phyloP scores from a whole-genome alignment of 2,797 vertebrate species.

The Poeciliopsis paucimaculata region DNA sequence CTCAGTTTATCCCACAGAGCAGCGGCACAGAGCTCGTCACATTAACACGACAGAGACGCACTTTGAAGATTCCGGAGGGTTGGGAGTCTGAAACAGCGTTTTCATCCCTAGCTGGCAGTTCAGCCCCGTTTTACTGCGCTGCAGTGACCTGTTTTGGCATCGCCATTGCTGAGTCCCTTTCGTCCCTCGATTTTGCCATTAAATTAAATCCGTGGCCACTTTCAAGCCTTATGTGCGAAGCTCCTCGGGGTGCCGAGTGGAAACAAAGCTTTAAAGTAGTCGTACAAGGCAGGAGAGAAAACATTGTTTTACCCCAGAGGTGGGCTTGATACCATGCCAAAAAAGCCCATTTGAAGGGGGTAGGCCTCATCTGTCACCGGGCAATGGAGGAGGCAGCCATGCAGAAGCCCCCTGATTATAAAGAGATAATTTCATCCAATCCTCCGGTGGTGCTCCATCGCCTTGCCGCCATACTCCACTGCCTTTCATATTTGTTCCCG shows the following conservation, averaged over 20 bases:
- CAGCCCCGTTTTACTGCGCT: conserved; percentile 21
- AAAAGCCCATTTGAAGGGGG: conserved; percentile 75
- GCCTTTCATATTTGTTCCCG: conserved; percentile 77
- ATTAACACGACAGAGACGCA: conserved; percentile 48
- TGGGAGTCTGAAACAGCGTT: conserved; percentile 54
- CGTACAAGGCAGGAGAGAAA: conserved; percentile 61
- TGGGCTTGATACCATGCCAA: conserved; percentile 67
- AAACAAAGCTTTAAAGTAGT: conserved; percentile 71
- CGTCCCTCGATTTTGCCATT: conserved; percentile 47
- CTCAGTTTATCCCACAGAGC: conserved; percentile 62
- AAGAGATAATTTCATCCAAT: conserved; percentile 80
- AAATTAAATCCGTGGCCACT: conserved; percentile 52
- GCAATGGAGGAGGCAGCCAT: conserved; percentile 77
- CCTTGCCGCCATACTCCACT: conserved; percentile 73
- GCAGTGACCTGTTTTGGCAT: conserved; percentile 32
- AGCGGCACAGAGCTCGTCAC: conserved; percentile 48
- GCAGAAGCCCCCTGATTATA: conserved; percentile 80
- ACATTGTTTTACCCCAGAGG: conserved; percentile 77
- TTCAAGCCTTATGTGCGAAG: conserved; percentile 57
- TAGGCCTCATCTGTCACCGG: conserved; percentile 77
- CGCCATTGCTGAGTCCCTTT: conserved; percentile 20
- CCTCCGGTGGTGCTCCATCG: conserved; percentile 73
- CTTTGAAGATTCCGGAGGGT: conserved; percentile 55
- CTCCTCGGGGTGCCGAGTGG: conserved; percentile 48
- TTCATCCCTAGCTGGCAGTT: conserved; percentile 49